Evolutionary conservation across 2,888 invertebrate species (phyloP), one percentile per base, ranked within the genome.

Genomic region (Metacarcinus magister): DNA sequence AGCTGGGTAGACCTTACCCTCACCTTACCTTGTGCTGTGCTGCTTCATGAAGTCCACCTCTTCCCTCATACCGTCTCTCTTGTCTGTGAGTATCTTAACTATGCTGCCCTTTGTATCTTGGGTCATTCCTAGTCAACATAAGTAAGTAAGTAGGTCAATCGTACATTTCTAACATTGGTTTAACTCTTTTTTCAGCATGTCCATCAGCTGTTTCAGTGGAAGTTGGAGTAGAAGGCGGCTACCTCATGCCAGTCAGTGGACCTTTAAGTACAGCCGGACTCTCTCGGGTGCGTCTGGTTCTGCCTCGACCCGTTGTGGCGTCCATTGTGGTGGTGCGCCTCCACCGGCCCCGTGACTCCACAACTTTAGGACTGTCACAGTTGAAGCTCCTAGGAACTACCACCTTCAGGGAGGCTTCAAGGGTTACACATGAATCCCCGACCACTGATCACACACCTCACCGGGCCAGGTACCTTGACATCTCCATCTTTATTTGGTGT

Each of bases 161-260:
- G 23, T 67, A 23, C 67, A 67, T 39, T 87, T 87, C 8, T 10
- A 67, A 2, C 32, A 32, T 16, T 39, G 87, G 13, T 39, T 32
- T 39, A 0, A 13, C 32, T 87, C n/a, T 28, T 13, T 94, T 95
- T 75, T 32, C 97, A 98, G 98, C 99, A 0, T 99, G 99, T 97
- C 99, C 99, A 0, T 98, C 99, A 93, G 99, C 99, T 4, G 99
- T 99, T 43, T 98, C 99, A 19, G 98, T 99, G 96, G 99, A 99
- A 97, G 98, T 98, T 96, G 98, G 99, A 0, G 98, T 99, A 0
- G 99, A 99, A 97, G 98, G 98, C 96, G 98, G 98, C 92, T 98
- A 98, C 39, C 98, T 99, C 46, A 98, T 98, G 2, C 99, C 99
- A 2, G 98, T 99, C 48, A 98, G 99, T 97, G 98, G 99, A 43